These are phyloP conservation scores for Nephrotoma guestfalica DNA, from an alignment of 2,888 invertebrate species.

Conservation along the genomic window DNA sequence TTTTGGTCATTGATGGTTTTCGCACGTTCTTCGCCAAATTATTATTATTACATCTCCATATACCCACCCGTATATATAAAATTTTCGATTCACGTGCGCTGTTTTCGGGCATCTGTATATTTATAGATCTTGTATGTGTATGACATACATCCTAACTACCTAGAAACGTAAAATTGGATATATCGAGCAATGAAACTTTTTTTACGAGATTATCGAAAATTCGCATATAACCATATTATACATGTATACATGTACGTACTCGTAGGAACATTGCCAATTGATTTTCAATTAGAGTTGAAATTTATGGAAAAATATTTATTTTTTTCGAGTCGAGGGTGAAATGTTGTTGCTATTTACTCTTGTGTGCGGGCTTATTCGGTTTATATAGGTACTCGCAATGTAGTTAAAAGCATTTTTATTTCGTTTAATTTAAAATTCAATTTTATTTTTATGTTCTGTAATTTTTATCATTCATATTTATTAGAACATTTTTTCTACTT, in stretches of 20 bases:
- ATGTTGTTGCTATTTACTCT: neutral
- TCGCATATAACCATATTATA: neutral
- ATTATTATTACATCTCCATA: neutral
- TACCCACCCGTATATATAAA: neutral
- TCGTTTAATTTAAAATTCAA: neutral
- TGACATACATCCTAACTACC: neutral
- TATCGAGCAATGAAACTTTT: neutral
- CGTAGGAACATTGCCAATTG: neutral
- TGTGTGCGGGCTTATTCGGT: neutral
- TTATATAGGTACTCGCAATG: neutral
- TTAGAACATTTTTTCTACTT: neutral
- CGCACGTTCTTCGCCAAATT: neutral
- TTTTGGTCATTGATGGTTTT: neutral
- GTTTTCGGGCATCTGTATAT: neutral
- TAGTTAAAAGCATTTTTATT: neutral
- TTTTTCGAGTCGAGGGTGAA: neutral
- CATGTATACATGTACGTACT: neutral
- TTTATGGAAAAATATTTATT: neutral
- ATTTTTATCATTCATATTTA: neutral
- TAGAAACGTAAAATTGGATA: neutral
- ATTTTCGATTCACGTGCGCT: neutral
- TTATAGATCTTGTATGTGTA: neutral
- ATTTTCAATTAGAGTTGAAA: neutral
- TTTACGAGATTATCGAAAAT: neutral
- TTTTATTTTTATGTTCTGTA: neutral